Base-by-base conservation (phyloP, 1,140 invertebrate species). In the Dreissena polymorpha region DNA sequence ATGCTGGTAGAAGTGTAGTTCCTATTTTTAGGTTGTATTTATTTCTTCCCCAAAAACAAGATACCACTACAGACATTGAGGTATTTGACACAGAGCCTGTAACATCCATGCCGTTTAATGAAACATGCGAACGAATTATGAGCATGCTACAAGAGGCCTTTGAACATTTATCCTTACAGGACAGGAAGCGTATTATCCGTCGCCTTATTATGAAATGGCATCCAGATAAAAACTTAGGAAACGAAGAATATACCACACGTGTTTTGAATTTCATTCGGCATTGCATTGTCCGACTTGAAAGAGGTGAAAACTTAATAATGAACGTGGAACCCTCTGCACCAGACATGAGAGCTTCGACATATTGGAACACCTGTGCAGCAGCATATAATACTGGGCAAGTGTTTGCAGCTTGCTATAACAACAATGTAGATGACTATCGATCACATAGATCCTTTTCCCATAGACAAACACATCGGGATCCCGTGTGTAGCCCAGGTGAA, bases 211-310 rank as follows among this genome's bases (percentile, higher is more conserved):
- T 90, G 21, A 88, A 90, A 75, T 92, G 90, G 90, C 91, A 92
- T 86, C 92, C 92, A 64, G 92, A 92, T 77, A 91, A 90, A 86
- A 92, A 92, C 80, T 57, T 67, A 29, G 89, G 86, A 0, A 86
- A 88, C 53, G 83, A 90, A 85, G 68, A 83, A 12, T 74, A 89
- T 49, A 86, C 88, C n/a, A 89, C 86, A 3, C 78, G 87, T 50
- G 81, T 92, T 10, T 90, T 87, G 25, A 85, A 92, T 27, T 84
- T 75, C 70, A 89, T 90, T 13, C 63, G 83, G 10, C 55, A 50
- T 23, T 67, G 83, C 12, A 65, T 89, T 12, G 39, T 53, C 0
- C 67, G 74, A 68, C 51, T 90, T 14, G 85, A 89, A 51, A 69
- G 76, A 23, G 88, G 86, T 14, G 70, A 73, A 63, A 21, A 21